Evolutionary conservation across 2,888 invertebrate genomes (phyloP).

Genomic region (Elmis aenea): DNA sequence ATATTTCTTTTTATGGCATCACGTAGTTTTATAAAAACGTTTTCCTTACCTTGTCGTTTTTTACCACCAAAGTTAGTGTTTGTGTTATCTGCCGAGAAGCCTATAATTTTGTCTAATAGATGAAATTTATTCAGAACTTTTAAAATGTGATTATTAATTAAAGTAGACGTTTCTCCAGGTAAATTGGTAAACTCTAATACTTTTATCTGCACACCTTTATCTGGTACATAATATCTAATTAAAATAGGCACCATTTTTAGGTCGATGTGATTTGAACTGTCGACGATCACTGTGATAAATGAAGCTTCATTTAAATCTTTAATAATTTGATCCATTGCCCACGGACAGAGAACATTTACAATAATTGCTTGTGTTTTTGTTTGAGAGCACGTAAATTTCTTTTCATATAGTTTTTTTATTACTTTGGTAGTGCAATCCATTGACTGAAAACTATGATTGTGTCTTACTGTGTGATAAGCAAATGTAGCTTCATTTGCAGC

Average conservation of each 20-base stretch:
- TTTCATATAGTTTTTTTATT: too few relatives aligned
- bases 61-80: too few relatives aligned
- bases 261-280: constrained; percentile 34
- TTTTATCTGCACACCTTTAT: constrained; percentile 24
- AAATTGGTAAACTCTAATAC: constrained; percentile 22
- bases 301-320: constrained; percentile 1
- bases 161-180: constrained; percentile 28
- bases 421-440: too few relatives aligned
- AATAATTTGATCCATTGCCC: constrained; percentile 16
- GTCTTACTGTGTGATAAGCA: too few relatives aligned
- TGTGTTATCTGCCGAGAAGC: too few relatives aligned
- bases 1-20: constrained; percentile 17
- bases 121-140: too few relatives aligned
- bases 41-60: too few relatives aligned
- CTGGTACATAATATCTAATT: constrained; percentile 25
- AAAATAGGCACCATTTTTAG: constrained; percentile 33
- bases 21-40: constrained; percentile 17
- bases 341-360: constrained; percentile 28
- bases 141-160: constrained; percentile 23
- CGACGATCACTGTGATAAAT: constrained; percentile 11
- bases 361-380: constrained; percentile 32
- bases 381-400: constrained; percentile 31
- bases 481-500: too few relatives aligned
- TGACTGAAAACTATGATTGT: too few relatives aligned
- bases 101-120: too few relatives aligned